Conservation (phyloP, 1,140 invertebrate species). For the Bombus terrestris region DNA sequence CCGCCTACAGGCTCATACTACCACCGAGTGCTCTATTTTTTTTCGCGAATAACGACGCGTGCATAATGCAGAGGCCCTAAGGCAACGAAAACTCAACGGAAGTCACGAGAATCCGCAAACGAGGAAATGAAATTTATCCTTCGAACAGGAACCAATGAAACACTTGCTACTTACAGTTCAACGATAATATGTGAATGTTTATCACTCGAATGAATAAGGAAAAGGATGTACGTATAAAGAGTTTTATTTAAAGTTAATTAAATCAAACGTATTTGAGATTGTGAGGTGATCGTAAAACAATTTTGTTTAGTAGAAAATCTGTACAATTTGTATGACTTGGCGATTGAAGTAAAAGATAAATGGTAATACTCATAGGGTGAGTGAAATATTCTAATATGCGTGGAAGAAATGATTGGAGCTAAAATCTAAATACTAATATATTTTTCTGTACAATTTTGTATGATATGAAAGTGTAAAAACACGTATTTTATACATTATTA, state of each 20-base stretch:
- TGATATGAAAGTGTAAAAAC: neutral
- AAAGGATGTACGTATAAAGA: neutral
- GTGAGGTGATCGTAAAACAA: neutral
- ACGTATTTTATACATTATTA: too few species aligned
- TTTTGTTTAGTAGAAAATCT: neutral
- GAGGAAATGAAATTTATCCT: constrained; percentile 26
- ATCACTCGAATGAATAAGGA: neutral
- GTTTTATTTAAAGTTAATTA: too few species aligned
- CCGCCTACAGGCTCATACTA: too few species aligned
- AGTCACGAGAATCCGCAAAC: neutral
- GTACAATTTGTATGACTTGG: too few species aligned
- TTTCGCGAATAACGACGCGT: neutral
- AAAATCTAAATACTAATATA: neutral
- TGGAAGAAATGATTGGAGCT: neutral
- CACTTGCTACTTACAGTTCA: neutral
- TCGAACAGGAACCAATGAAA: neutral
- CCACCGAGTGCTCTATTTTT: neutral
- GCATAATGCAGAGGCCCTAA: neutral
- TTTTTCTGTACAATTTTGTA: too few species aligned
- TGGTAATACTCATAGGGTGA: too few species aligned
- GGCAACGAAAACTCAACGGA: neutral
- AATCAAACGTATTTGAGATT: too few species aligned
- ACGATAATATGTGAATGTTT: neutral
- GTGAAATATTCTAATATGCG: too few species aligned
- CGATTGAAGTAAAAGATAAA: too few species aligned